These are phyloP conservation scores for Catharus ustulatus DNA, from an alignment of 2,797 vertebrate genomes.

Conservation along the genomic window DNA sequence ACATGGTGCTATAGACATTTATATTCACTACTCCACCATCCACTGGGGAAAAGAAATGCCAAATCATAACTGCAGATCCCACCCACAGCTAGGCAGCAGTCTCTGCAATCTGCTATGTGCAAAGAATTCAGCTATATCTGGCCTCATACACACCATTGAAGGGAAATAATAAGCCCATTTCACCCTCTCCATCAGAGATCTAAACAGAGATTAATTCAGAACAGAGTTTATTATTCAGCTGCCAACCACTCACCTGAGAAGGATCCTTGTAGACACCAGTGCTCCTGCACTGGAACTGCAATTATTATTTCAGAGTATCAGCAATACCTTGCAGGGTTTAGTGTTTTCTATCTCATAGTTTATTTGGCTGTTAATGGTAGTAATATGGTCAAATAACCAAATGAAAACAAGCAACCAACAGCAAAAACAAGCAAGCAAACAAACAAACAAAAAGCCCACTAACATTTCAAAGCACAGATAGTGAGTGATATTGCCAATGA, in stretches of 20 bases:
- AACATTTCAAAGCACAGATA: constrained; percentile 41
- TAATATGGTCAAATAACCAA: background rate
- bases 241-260: background rate
- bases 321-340: background rate
- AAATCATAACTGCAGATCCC: background rate
- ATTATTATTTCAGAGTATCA: background rate
- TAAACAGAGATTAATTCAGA: background rate
- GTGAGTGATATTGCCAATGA: background rate
- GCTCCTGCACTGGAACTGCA: background rate
- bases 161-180: background rate
- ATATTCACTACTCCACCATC: background rate
- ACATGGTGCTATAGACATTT: background rate
- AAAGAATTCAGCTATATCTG: background rate
- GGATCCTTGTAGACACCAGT: background rate
- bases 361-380: background rate
- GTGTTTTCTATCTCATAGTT: background rate
- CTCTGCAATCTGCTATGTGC: background rate
- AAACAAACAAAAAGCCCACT: background rate
- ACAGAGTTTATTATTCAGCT: background rate
- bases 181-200: background rate
- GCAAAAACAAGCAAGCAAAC: background rate
- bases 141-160: background rate
- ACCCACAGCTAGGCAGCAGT: background rate
- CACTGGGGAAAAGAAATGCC: background rate
- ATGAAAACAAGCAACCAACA: background rate